A percentile compares a stretch with the other conserved stretches of the same genome.
Evolutionary conservation across 1,140 invertebrate species (phyloP).

Genomic region (Luehdorfia chinensis): DNA sequence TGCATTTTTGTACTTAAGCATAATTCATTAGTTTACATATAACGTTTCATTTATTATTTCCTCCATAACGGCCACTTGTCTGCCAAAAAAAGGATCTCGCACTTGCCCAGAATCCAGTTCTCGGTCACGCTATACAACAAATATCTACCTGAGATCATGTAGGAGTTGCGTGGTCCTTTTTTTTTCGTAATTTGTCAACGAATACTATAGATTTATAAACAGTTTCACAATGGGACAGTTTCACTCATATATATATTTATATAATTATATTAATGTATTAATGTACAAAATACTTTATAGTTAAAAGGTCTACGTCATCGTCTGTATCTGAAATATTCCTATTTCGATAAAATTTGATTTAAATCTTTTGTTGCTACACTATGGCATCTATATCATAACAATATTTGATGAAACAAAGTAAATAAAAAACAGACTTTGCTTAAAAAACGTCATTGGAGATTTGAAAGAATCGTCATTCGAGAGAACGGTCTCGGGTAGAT

Average conservation of each 20-base stretch:
- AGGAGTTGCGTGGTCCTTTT: constrained; percentile 50
- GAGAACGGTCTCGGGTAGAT: constrained; percentile 63
- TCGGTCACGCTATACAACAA: constrained; percentile 34
- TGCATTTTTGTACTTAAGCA: constrained; percentile 4
- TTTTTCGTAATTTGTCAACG: constrained; percentile 27
- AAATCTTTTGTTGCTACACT: no score
- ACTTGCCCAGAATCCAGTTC: constrained; percentile 60
- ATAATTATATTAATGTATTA: constrained; percentile 14
- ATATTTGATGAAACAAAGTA: constrained; percentile 7
- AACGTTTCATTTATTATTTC: constrained; percentile 50
- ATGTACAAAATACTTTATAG: no score
- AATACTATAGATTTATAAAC: not conserved
- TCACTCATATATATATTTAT: not conserved
- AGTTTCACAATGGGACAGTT: not conserved
- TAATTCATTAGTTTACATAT: constrained; percentile 20
- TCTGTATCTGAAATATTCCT: no score
- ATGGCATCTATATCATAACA: constrained; percentile 7
- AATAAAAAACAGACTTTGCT: constrained; percentile 15
- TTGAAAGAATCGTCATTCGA: no score
- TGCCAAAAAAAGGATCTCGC: constrained; percentile 47
- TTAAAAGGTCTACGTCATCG: no score
- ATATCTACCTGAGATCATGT: constrained; percentile 63
- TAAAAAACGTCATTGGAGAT: constrained; percentile 31
- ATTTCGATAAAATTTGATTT: no score
- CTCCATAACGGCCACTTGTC: constrained; percentile 59